Base-by-base conservation (phyloP, 2,113 vertebrate species). In the Castor canadensis region DNA sequence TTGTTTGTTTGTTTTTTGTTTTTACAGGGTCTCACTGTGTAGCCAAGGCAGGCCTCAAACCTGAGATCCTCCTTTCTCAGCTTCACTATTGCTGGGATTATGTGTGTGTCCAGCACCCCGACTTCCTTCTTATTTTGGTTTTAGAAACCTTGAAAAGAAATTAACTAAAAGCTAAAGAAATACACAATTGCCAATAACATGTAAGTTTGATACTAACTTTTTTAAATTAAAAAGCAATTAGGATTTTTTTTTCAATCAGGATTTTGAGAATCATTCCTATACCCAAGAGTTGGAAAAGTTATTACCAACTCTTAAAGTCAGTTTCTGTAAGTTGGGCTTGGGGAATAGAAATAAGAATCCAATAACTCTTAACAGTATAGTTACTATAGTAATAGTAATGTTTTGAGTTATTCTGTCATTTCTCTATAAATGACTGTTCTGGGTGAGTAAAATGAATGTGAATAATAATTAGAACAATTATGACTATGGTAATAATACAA, bases 131-230 rank as follows among this genome's bases (percentile, higher is more conserved):
- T 54, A 86, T 35, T 49, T 85, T 71, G 77, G 35, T 92, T 89
- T 80, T 89, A 30, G 11, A 94, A 94, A 47, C 9, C 84, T 87
- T n/a, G 17, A 60, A 91, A 94, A 38, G 13, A 20, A 89, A 72
- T 86, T 35, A 83, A 40, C 22, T 47, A 66, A 85, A 88, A 66
- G 15, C 24, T 43, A 77, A 71, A 71, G 77, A 75, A 69, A 43
- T 85, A 89, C 15, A 86, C 15, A 86, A 32, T 85, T 95, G 77
- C 30, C 35, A 83, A 35, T 1, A 71, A 58, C 49, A 38, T 40
- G 4, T 38, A 75, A 43, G 15, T 43, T 66, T 52, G n/a, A 54
- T 71, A 9, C 24, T 58, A n/a, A 69, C 49, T 90, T 84, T 92
- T 76, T 35, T 43, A 66, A 73, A 82, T 22, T 47, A 49, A 82